Base-by-base conservation (phyloP, 2,888 invertebrate genomes). In the Drosophila paracracens region DNA sequence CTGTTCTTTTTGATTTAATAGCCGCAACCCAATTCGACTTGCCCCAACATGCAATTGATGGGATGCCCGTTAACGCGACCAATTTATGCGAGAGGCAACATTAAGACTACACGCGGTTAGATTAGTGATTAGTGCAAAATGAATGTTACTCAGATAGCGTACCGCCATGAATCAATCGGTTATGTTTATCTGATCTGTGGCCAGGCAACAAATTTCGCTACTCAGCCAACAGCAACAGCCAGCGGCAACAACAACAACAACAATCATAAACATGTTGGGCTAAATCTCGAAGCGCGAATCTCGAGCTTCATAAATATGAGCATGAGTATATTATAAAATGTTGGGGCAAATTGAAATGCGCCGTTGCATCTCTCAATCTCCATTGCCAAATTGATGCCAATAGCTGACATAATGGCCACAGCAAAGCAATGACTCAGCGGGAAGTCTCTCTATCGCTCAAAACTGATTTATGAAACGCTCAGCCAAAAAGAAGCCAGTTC, bases 321-420 rank as follows among this genome's bases (percentile, higher is more conserved):
- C 76, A 51, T 72, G 63, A 63, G 60, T 36, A 40, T 43, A 36
- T 53, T 43, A 21, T 52, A 43, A 62, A 56, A 31, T 52, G 72
- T 70, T 69, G 72, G 25, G 70, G 70, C 68, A 82, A 81, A 81
- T 82, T 81, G 83, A 82, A 77, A 80, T 74, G 81, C 74, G 50
- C 73, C 58, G 29, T 27, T 69, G 79, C 78, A 83, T 74, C 78
- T 74, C 83, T 83, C 72, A 77, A 81, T 81, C 81, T 65, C 38
- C n/a, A 29, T 62, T 50, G 62, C 58, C 58, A 53, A 60, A 71
- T 71, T 83, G 79, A 83, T 83, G 74, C 74, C 67, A 69, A 10
- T 29, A 66, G 56, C 64, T 61, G 84, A 76, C 85, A 82, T 82
- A 82, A 82, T 84, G 84, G 74, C 59, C 66, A 64, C 64, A 61